A percentile compares a stretch with the other conserved stretches of the same genome.
phyloP scores from a whole-genome alignment of 2,113 vertebrate species.

The Sterrhoptilus dennistouni region DNA sequence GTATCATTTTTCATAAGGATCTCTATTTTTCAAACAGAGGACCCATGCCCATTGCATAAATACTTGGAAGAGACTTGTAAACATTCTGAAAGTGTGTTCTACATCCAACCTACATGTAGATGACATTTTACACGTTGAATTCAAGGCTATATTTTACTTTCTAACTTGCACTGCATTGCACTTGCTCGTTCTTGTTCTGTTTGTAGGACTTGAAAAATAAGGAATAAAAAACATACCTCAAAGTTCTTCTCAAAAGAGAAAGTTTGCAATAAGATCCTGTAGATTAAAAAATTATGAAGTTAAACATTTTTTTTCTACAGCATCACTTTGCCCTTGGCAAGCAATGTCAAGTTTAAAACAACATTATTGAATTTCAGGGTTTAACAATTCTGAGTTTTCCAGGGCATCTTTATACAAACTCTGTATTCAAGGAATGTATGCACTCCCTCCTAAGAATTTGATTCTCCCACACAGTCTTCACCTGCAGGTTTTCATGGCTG shows the following conservation, averaged over 20 bases:
- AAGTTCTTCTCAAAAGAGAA: conserved; percentile 78
- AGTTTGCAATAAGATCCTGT: conserved; percentile 84
- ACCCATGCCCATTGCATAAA: not conserved
- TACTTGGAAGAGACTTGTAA: not conserved
- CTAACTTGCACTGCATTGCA: not conserved
- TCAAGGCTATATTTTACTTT: not conserved
- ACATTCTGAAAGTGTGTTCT: not conserved
- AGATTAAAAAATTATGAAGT: conserved; percentile 45
- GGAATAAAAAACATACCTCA: conserved; percentile 78
- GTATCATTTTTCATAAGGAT: not conserved
- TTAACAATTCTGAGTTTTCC: not conserved
- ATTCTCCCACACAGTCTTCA: not conserved
- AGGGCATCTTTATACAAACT: not conserved
- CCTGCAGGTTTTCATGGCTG: not conserved
- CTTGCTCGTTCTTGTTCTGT: not conserved
- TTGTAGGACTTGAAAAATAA: not conserved
- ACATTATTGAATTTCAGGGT: not conserved
- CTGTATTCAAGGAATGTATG: not conserved
- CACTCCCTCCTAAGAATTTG: not conserved
- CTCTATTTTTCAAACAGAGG: not conserved
- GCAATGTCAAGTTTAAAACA: not conserved
- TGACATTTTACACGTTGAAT: not conserved
- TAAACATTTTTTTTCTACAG: not conserved
- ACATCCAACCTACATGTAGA: not conserved
- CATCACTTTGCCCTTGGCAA: not conserved